Evolutionary conservation across 2,797 vertebrate species (phyloP), one percentile per base, ranked within the genome.

Genomic region (Hoplostethus atlanticus): DNA sequence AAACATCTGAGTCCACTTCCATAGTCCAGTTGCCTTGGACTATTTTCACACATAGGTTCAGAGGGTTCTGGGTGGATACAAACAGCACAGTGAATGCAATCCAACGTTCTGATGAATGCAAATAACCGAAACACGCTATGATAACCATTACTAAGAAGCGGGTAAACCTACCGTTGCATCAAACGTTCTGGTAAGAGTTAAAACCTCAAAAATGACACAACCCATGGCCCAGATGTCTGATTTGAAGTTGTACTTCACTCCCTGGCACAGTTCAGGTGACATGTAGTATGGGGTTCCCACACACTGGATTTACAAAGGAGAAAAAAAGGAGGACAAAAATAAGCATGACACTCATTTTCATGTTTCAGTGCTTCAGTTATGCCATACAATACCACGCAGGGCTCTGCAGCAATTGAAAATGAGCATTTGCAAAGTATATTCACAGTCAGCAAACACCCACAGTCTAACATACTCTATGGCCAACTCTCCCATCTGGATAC

Each of bases 161-260:
- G 1, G 40, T 6, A 74, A 75, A 66, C 81, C 89, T 94, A 99
- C 98, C 79, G 98, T 99, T 51, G 98, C 98, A 93, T 99, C 98
- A 91, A 99, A 99, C 8, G 98, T 99, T 92, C 97, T 96, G 79
- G 96, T 99, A 58, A 99, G 93, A 3, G 97, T 97, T 75, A 99
- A 94, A 51, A 99, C 91, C 89, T 99, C 98, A 88, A 95, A 99
- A 82, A 98, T 86, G 66, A 99, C 98, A 81, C 98, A 99, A 50
- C 98, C 98, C 91, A 98, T 95, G 55, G 98, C 97, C 98, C 98
- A 99, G 87, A 99, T 99, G 90, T 99, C 98, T 1, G 98, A 99
- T 88, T 99, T 99, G 86, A 98, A 99, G 93, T 97, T 99, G 92
- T 99, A 99, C 87, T 98, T 99, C 36, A 97, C 90, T 71, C 98